Conservation (phyloP, 2,113 vertebrate species). For the Hyperopisus bebe region DNA sequence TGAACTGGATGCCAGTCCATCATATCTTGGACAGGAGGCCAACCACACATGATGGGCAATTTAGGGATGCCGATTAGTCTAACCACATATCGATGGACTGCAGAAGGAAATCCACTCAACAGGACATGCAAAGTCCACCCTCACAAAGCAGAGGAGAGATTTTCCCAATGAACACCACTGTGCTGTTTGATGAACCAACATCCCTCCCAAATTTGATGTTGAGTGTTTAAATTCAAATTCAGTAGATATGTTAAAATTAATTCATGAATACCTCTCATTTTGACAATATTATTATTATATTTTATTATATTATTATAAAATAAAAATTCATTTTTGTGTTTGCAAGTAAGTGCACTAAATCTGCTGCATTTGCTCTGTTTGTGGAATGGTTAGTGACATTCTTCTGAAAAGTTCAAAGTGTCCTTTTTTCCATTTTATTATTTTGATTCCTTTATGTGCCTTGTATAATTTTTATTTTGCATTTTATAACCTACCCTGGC, state of each 20-base stretch:
- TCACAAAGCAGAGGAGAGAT: not conserved
- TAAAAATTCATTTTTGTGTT: not conserved
- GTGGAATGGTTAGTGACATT: not conserved
- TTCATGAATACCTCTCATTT: not conserved
- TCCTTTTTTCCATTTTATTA: not conserved
- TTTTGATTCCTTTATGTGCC: not conserved
- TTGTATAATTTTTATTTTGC: not conserved
- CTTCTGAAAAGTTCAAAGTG: not conserved
- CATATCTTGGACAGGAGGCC: not conserved
- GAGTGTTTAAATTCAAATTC: not conserved
- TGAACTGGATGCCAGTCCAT: not conserved
- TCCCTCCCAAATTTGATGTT: not conserved
- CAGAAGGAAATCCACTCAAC: not conserved
- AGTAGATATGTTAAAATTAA: not conserved
- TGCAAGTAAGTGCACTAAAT: not conserved
- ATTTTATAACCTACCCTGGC: not conserved
- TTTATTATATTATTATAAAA: not conserved
- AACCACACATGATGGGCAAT: not conserved
- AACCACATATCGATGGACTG: not conserved
- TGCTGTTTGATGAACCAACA: no score
- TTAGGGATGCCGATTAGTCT: not conserved
- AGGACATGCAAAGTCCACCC: not conserved
- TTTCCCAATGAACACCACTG: no score
- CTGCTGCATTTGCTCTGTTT: not conserved
- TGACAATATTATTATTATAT: not conserved